Conservation (phyloP, 2,113 vertebrate species). For the Ibidorhyncha struthersii region DNA sequence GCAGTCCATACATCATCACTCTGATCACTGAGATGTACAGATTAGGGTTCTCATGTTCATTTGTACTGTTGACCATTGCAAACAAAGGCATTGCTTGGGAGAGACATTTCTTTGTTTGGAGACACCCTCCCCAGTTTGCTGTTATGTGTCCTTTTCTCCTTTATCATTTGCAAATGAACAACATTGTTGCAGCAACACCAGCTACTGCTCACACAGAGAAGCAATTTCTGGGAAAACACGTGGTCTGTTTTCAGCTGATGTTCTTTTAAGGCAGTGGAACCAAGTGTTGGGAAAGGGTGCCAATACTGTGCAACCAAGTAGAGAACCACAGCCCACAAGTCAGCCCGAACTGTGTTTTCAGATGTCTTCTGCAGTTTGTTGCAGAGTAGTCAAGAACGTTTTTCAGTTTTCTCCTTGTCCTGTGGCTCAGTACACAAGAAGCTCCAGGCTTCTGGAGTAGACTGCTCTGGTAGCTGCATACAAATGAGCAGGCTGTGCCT, state of each 20-base stretch:
- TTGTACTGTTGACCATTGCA: not conserved
- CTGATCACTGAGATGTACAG: not conserved
- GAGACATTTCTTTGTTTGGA: not conserved
- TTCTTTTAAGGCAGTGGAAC: not conserved
- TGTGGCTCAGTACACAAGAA: not conserved
- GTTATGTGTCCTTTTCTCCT: not conserved
- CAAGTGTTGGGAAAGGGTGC: not conserved
- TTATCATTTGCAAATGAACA: not conserved
- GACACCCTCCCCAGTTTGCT: not conserved
- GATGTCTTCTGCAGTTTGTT: not conserved
- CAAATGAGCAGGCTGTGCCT: conserved; percentile 3
- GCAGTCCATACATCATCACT: not conserved
- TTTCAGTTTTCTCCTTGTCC: not conserved
- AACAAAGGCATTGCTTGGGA: not conserved
- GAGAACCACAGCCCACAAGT: not conserved
- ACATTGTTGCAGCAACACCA: not conserved
- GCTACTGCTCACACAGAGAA: not conserved
- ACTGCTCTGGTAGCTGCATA: not conserved
- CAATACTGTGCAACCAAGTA: not conserved
- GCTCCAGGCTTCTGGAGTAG: conserved; percentile 26
- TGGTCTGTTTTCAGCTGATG: not conserved
- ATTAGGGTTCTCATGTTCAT: not conserved
- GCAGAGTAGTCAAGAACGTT: not conserved
- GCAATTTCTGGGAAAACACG: not conserved
- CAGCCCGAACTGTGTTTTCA: not conserved